Conservation (phyloP, 2,797 vertebrate species). For the Pseudochromis fuscus region DNA sequence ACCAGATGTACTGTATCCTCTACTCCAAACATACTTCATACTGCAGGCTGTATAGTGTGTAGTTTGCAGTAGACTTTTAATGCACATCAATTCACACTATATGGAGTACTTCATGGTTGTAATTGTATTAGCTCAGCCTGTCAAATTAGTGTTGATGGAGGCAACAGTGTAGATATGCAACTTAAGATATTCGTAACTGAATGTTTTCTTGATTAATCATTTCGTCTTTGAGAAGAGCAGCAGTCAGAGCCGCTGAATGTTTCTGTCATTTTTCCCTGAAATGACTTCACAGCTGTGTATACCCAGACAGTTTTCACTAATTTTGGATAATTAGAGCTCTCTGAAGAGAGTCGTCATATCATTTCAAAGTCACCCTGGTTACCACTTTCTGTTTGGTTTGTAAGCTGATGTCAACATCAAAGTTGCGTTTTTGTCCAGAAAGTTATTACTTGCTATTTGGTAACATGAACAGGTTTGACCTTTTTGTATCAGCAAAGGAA, state of each 20-base stretch:
- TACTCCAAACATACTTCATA: no score
- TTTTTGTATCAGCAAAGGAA: no score
- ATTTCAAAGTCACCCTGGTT: no score
- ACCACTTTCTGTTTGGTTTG: no score
- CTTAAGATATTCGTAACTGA: no score
- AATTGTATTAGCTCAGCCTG: not conserved
- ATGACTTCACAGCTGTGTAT: not conserved
- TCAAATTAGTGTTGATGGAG: not conserved
- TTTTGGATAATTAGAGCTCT: not conserved
- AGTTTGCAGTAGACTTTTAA: not conserved
- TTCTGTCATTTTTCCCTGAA: not conserved
- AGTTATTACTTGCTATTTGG: no score
- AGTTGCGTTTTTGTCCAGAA: no score
- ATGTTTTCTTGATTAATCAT: not conserved
- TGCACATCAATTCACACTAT: not conserved
- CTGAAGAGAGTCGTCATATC: not conserved
- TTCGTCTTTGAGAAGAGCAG: not conserved
- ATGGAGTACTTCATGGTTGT: not conserved
- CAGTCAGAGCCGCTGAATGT: not conserved
- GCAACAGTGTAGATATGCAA: not conserved
- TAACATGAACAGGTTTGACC: no score
- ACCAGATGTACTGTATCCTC: no score
- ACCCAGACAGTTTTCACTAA: not conserved
- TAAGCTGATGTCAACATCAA: no score
- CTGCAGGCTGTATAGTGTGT: not conserved